Evolutionary conservation across 2,797 vertebrate genomes (phyloP), one percentile per base, ranked within the genome.

Genomic region (Acipenser ruthenus): DNA sequence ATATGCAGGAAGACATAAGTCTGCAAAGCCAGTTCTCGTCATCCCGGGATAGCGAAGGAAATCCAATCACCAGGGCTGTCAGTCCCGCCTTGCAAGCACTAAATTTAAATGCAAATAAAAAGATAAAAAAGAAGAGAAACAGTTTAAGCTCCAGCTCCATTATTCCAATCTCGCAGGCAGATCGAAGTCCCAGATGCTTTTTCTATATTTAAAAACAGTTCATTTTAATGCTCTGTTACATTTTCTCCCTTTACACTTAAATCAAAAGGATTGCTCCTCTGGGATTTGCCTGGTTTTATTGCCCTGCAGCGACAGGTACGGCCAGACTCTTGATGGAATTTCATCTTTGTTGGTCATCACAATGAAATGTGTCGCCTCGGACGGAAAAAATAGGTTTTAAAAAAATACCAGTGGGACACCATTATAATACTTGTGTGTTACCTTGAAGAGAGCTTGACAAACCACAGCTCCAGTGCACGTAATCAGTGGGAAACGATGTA

Each of bases 231-330:
- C 58, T 65, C 51, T 63, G 53, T 56, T 65, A 59, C 59, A 58
- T 63, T 59, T 68, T 68, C 52, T 37, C n/a, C 8, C 60, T 62
- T 53, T 66, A 47, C 65, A 67, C 48, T 59, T 61, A 64, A 65
- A 63, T 69, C 67, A 60, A 56, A 65, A 23, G 68, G 67, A 62
- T 72, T 63, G 18, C 53, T 75, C 65, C 65, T 37, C 52, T 0
- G 61, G 70, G 70, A 67, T 68, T 74, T 55, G 60, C 69, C 67
- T 37, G 12, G 64, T 77, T 67, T 60, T 59, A 59, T 68, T 60
- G 50, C 56, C 66, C 53, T 69, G 69, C 68, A 69, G 49, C 9
- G 64, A 68, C 55, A 70, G 60, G 71, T 70, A 71, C 50, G 53
- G 62, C 52, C 53, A 18, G 10, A 59, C 66, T 37, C 23, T 12